Base-by-base conservation (phyloP, 2,113 vertebrate species). In the Eurystomus gularis region DNA sequence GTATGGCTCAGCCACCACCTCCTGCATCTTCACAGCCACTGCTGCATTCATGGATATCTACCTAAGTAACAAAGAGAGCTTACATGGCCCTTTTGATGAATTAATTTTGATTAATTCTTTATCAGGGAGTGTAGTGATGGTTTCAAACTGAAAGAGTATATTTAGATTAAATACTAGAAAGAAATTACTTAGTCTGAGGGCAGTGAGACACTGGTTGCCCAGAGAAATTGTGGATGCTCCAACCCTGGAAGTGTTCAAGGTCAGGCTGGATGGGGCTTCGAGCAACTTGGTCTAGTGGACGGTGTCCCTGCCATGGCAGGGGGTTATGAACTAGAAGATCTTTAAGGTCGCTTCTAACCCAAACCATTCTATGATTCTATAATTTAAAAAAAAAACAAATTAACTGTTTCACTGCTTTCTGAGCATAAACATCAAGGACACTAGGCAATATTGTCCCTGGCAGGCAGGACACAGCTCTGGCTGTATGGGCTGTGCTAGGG, bases 11-110 rank as follows among this genome's bases (percentile, higher is more conserved):
- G 81, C 39, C 86, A 65, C 69, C 69, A 60, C 55, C 44, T 65
- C 71, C 57, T 16, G 37, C 55, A 90, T 37, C 91, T 83, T 79
- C 89, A 40, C 1, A 1, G 48, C 58, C 75, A 35, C 44, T 1
- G 0, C 57, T n/a, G 39, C 4, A 0, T 4, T n/a, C 40, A 60
- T 0, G 0, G 23, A 18, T 61, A 82, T 18, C 88, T 66, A 40
- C 57, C 54, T 40, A 70, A 72, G 49, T 10, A 77, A 72, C 25
- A 70, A 66, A 79, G 89, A 82, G 11, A 33, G 28, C 24, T 88
- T 77, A 40, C 11, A n/a, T 0, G 3, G 60, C 11, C 39, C n/a
- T 70, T 82, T 49, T 42, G 54, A 71, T 66, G 82, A 81, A 83
- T 65, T 44, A 23, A 66, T 44, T 44, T 23, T 66, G 40, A 66